phyloP scores from a whole-genome alignment of 2,113 vertebrate genomes.

The Misgurnus mizolepis region DNA sequence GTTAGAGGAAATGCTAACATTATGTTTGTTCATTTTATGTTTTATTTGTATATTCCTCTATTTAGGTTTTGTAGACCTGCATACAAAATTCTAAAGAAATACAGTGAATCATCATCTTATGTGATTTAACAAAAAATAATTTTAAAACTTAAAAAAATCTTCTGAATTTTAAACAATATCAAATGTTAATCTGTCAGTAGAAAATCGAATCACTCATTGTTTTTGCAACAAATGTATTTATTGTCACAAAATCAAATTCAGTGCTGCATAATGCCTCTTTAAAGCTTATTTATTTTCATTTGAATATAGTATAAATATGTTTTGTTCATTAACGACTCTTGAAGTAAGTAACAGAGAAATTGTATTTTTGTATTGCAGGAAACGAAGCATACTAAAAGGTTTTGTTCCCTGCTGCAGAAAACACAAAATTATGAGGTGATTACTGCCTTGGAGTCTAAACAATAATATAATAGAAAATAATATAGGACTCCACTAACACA shows the following conservation, averaged over 20 bases:
- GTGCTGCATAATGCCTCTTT: neutral
- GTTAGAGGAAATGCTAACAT: neutral
- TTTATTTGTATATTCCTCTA: neutral
- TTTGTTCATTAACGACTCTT: neutral
- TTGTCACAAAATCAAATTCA: neutral
- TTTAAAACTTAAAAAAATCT: neutral
- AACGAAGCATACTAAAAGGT: neutral
- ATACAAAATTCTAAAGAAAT: neutral
- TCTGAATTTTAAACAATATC: neutral
- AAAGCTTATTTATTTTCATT: neutral
- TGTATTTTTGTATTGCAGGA: neutral
- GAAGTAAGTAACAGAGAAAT: neutral
- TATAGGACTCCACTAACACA: neutral
- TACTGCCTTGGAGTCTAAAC: neutral
- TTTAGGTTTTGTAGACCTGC: neutral
- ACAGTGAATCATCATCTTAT: neutral
- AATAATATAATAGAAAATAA: neutral
- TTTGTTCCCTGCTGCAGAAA: neutral
- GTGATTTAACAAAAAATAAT: neutral
- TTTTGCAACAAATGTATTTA: neutral
- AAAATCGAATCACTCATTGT: neutral
- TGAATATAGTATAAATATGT: neutral
- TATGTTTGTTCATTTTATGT: neutral
- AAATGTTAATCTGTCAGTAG: neutral
- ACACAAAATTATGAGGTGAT: neutral